phyloP scores from a whole-genome alignment of 2,797 vertebrate species.

The Acanthiza pusilla region DNA sequence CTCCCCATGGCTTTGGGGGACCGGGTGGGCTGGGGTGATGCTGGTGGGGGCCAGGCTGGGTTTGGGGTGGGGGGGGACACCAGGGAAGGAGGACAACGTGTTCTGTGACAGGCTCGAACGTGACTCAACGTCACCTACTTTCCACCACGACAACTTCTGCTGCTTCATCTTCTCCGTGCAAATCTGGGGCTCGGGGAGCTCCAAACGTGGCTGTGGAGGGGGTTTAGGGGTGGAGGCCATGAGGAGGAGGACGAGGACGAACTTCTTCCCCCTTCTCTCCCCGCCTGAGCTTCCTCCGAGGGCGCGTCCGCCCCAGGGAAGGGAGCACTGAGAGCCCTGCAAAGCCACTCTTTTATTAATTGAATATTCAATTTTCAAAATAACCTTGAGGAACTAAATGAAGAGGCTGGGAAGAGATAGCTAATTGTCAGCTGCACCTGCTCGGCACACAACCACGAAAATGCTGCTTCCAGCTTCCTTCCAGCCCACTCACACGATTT shows the following conservation, averaged over 20 bases:
- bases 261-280: not conserved
- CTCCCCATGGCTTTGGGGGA: rapidly evolving
- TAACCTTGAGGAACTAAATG: constrained; percentile 71
- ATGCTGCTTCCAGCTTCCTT: constrained; percentile 41
- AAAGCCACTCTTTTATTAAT: constrained; percentile 58
- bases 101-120: not conserved
- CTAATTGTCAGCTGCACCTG: constrained; percentile 68
- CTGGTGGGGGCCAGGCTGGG: not conserved
- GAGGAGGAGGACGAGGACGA: not conserved
- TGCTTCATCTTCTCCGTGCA: not conserved
- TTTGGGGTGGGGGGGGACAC: not conserved
- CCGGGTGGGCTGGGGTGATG: not conserved
- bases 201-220: not conserved
- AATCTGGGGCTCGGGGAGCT: not conserved
- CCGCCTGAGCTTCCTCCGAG: not conserved
- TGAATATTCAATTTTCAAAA: constrained; percentile 67
- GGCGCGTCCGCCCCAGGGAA: not conserved
- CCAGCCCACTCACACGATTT: constrained; percentile 37
- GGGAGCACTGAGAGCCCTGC: constrained; percentile 2
- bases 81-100: rapidly evolving
- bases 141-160: not conserved
- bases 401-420: constrained; percentile 60
- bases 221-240: not conserved
- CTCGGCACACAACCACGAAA: constrained; percentile 12
- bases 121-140: constrained; percentile 55